Percentiles rank a stretch among this genome's conserved stretches.
phyloP scores from a whole-genome alignment of 2,888 invertebrate species.

The Agrilus biguttatus region DNA sequence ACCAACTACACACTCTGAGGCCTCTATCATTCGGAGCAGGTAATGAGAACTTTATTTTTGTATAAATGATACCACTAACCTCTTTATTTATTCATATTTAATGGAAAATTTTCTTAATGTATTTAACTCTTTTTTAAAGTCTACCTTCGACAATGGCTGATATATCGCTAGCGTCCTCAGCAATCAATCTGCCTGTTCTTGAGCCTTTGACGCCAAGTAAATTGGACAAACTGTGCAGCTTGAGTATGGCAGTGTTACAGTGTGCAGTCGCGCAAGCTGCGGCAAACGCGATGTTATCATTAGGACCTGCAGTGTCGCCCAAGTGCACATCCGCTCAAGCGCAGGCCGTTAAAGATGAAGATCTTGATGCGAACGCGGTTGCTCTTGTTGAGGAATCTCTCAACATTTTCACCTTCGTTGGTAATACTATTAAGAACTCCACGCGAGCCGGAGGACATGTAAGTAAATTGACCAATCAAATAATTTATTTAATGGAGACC shows the following conservation, averaged over 20 bases:
- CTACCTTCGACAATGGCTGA: constrained; percentile 71
- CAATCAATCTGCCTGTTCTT: constrained; percentile 71
- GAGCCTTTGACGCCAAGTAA: constrained; percentile 80
- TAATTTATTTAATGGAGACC: no score
- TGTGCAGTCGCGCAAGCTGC: constrained; percentile 61
- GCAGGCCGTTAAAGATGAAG: constrained; percentile 45
- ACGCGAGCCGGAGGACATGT: constrained; percentile 80
- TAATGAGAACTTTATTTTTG: constrained; percentile 13
- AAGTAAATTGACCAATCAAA: constrained; percentile 25
- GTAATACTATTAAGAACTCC: constrained; percentile 66
- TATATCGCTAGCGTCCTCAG: constrained; percentile 67
- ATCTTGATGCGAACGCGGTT: constrained; percentile 65
- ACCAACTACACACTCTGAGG: constrained; percentile 57
- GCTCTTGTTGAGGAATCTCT: constrained; percentile 78
- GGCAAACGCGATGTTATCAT: constrained; percentile 43
- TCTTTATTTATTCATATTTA: not conserved
- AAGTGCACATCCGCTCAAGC: constrained; percentile 35
- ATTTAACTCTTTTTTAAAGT: constrained; percentile 31
- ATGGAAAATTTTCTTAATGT: not conserved
- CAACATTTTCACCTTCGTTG: constrained; percentile 70
- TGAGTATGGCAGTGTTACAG: constrained; percentile 73
- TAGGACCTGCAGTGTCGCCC: constrained; percentile 41
- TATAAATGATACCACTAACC: not conserved
- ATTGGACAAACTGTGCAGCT: constrained; percentile 63
- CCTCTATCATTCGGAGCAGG: constrained; percentile 53